Evolutionary conservation across 2,113 vertebrate species (phyloP).

Genomic region (Mystacornis crossleyi): DNA sequence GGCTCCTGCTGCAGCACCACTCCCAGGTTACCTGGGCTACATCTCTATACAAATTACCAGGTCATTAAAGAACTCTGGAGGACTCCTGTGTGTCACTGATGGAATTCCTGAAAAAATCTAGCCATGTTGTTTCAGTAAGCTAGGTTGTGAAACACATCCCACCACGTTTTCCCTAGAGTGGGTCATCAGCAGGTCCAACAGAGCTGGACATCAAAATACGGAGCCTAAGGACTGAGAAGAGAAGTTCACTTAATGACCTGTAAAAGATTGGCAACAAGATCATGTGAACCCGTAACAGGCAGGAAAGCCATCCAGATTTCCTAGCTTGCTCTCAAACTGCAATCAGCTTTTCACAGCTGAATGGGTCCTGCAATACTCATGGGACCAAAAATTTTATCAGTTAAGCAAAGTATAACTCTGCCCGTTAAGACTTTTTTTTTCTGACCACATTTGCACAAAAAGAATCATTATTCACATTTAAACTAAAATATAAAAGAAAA

Average conservation of each 20-base stretch:
- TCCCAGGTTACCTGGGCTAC: background rate
- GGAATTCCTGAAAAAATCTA: background rate
- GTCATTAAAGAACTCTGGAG: background rate
- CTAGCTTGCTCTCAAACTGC: background rate
- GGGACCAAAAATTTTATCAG: background rate
- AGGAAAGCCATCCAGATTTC: background rate
- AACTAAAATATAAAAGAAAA: background rate
- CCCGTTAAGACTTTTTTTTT: background rate
- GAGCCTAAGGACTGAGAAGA: background rate
- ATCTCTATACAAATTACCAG: background rate
- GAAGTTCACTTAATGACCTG: background rate
- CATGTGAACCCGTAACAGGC: background rate
- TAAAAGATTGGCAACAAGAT: background rate
- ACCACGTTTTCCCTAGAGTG: rapidly evolving
- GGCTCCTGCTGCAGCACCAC: background rate
- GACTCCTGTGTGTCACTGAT: background rate
- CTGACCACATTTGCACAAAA: background rate
- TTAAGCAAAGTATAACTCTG: background rate
- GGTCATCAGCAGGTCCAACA: background rate
- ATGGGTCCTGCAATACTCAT: background rate
- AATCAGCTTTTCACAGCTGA: background rate
- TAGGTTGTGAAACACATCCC: background rate
- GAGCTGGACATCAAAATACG: background rate
- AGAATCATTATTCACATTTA: background rate
- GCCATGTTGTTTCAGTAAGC: background rate